Evolutionary conservation across 2,113 vertebrate genomes (phyloP).

Genomic region (Peromyscus maniculatus): DNA sequence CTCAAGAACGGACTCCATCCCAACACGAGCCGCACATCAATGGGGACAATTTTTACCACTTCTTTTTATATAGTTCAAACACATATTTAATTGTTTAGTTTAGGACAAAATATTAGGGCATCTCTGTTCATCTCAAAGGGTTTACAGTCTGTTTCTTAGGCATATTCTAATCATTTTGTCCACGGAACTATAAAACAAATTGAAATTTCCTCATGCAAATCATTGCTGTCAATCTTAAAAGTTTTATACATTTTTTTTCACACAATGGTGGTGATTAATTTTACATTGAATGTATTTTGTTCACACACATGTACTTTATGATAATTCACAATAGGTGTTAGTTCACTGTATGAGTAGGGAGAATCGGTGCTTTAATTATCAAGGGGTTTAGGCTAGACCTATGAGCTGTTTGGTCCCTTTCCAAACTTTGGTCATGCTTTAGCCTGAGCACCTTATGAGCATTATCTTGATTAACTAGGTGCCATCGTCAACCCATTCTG

Average conservation of each 20-base stretch:
- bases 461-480: neutral
- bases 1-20: neutral
- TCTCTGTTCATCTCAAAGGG: neutral
- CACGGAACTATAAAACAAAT: neutral
- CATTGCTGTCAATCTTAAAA: neutral
- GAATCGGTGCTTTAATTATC: neutral
- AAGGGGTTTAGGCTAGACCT: neutral
- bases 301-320: neutral
- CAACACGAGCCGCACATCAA: neutral
- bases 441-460: neutral
- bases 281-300: neutral
- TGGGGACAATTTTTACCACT: slow-evolving; percentile 7
- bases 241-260: neutral
- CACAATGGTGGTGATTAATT: neutral
- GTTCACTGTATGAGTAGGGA: neutral
- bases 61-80: slow-evolving; percentile 35
- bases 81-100: neutral
- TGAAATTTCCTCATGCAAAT: neutral
- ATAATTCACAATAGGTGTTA: neutral
- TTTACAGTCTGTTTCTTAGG: neutral
- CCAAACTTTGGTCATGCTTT: neutral
- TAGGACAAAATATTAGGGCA: neutral
- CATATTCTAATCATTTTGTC: neutral
- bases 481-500: neutral
- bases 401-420: neutral